Evolutionary conservation across 2,113 vertebrate species (phyloP).

Genomic region (Halcyon senegalensis): DNA sequence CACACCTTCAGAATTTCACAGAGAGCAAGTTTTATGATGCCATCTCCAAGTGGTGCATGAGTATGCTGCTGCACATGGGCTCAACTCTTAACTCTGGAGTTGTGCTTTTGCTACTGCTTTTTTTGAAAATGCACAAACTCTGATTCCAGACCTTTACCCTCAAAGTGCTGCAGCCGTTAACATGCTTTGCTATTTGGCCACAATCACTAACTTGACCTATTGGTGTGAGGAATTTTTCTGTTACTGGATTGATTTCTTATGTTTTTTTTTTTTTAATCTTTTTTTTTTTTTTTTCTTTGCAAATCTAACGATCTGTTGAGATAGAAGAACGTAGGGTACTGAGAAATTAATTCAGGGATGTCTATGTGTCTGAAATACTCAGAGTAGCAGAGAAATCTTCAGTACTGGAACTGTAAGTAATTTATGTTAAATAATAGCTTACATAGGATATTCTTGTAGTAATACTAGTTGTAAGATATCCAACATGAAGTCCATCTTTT

Average conservation of each 20-base stretch:
- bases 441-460: neutral
- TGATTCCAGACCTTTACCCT: neutral
- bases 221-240: neutral
- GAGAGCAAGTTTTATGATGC: neutral
- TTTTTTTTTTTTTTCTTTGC: neutral
- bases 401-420: neutral
- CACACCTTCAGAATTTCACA: neutral
- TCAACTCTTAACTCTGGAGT: neutral
- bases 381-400: neutral
- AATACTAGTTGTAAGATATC: neutral
- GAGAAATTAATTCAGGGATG: neutral
- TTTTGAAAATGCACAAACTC: neutral
- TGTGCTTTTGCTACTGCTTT: neutral
- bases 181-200: neutral
- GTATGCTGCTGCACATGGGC: rapidly evolving
- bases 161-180: neutral
- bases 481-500: neutral
- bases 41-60: neutral
- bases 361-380: neutral
- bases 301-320: neutral
- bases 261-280: too few species aligned
- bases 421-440: neutral
- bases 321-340: neutral
- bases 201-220: neutral
- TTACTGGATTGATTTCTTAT: neutral